Conservation (phyloP, 37 sponge, comb jelly and placozoan species). For the Spongilla lacustris region DNA sequence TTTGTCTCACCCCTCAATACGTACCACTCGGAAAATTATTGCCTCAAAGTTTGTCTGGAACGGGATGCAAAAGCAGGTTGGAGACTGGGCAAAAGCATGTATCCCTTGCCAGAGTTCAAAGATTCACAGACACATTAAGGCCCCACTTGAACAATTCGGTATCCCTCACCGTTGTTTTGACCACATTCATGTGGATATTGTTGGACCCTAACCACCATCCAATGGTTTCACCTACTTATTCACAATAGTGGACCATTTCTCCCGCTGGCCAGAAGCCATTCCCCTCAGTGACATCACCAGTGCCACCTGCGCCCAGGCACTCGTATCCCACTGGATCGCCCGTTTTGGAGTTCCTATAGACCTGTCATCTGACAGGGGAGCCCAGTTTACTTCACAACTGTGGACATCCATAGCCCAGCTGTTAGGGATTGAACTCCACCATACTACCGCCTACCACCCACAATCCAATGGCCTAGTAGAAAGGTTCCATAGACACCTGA, state of each 20-base stretch:
- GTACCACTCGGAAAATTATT: constrained; percentile 26
- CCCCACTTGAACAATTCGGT: neutral
- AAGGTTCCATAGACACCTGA: constrained; percentile 39
- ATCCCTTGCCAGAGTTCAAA: constrained; percentile 26
- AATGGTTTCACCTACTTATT: constrained; percentile 34
- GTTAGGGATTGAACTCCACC: constrained; percentile 22
- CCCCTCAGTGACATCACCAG: constrained; percentile 25
- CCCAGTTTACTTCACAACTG: constrained; percentile 44
- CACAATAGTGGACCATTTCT: constrained; percentile 30
- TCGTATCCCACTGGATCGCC: constrained; percentile 16
- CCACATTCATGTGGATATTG: constrained; percentile 29
- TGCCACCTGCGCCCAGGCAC: constrained; percentile 21
- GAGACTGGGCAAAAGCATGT: constrained; percentile 27
- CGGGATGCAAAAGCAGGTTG: constrained; percentile 18
- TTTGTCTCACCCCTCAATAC: constrained; percentile 16
- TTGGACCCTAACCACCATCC: constrained; percentile 39
- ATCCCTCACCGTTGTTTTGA: constrained; percentile 26
- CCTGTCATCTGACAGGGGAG: too few relatives aligned
- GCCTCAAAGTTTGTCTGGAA: constrained; percentile 19
- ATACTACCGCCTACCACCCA: constrained; percentile 55
- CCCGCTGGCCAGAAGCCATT: constrained; percentile 52
- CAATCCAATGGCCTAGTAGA: constrained; percentile 42
- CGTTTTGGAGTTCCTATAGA: constrained; percentile 38
- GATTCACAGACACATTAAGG: constrained; percentile 4
- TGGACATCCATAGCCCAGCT: constrained; percentile 13